These are phyloP conservation scores for Leucozona laternaria DNA, from an alignment of 2,888 invertebrate species.

Conservation along the genomic window DNA sequence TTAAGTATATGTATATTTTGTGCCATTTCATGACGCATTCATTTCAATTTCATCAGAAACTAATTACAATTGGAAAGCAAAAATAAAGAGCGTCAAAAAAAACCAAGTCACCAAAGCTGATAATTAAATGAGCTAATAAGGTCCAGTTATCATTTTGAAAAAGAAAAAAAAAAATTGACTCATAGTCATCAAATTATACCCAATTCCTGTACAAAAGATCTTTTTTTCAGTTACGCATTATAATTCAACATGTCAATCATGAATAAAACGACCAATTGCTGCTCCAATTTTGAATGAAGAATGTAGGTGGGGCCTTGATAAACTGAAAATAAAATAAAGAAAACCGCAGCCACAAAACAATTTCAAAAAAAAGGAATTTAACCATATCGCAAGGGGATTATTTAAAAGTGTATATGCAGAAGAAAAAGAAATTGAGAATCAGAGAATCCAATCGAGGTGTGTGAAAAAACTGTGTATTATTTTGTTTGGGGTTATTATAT, in stretches of 20 bases:
- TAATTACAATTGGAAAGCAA: too few species aligned
- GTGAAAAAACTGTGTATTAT: slow-evolving; percentile 28
- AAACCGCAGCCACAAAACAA: slow-evolving; percentile 17
- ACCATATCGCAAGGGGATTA: slow-evolving; percentile 19
- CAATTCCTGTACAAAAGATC: neutral
- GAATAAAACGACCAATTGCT: slow-evolving; percentile 12
- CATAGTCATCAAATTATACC: neutral
- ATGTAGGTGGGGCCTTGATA: slow-evolving; percentile 51
- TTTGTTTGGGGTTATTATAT: slow-evolving; percentile 2
- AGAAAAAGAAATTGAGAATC: slow-evolving; percentile 3
- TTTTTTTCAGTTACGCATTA: slow-evolving; percentile 53
- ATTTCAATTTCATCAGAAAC: too few species aligned
- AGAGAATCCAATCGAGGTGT: slow-evolving; percentile 37
- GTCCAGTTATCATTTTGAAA: neutral
- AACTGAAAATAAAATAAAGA: neutral
- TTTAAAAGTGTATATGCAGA: slow-evolving; percentile 21
- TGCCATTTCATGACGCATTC: too few species aligned
- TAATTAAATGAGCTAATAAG: neutral
- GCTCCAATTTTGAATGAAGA: slow-evolving; percentile 11
- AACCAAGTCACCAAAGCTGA: neutral
- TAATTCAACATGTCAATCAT: slow-evolving; percentile 57
- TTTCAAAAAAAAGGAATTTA: slow-evolving; percentile 29
- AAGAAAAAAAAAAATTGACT: neutral
- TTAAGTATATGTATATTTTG: too few species aligned
- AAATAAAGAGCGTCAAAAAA: neutral